Conservation (phyloP, 1,140 invertebrate species). For the Diachasmimorpha longicaudata region DNA sequence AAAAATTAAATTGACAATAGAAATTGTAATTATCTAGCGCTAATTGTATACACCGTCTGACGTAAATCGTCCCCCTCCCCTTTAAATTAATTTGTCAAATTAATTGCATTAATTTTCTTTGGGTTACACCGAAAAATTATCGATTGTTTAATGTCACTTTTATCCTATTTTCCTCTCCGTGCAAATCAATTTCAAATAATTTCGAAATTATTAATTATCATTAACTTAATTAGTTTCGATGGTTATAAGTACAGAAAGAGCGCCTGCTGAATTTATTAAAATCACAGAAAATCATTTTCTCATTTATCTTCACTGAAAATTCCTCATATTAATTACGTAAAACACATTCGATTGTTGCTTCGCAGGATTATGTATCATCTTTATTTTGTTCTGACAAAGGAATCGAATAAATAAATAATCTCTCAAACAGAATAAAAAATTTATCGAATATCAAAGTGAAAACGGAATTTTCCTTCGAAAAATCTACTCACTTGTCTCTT, state of each 20-base stretch:
- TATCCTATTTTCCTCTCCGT: too few relatives aligned
- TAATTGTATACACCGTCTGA: too few relatives aligned
- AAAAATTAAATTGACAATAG: too few relatives aligned
- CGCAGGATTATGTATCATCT: constrained; percentile 21
- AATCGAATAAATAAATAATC: background rate
- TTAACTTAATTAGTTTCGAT: background rate
- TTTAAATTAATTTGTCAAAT: too few relatives aligned
- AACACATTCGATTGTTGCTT: constrained; percentile 10
- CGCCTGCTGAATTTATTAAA: background rate
- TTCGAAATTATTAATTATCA: background rate
- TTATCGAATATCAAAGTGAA: background rate
- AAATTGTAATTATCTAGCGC: too few relatives aligned
- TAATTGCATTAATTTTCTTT: too few relatives aligned
- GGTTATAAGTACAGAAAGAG: background rate
- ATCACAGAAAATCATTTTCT: background rate
- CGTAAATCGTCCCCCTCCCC: too few relatives aligned
- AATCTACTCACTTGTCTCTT: too few relatives aligned
- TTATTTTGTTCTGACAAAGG: background rate
- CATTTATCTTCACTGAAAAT: background rate
- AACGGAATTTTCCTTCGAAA: background rate
- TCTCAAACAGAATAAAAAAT: background rate
- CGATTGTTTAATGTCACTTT: too few relatives aligned
- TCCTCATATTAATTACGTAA: background rate
- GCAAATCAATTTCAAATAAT: background rate
- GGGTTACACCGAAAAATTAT: too few relatives aligned